Conservation (phyloP, 2,113 vertebrate species). For the Tenrec ecaudatus region DNA sequence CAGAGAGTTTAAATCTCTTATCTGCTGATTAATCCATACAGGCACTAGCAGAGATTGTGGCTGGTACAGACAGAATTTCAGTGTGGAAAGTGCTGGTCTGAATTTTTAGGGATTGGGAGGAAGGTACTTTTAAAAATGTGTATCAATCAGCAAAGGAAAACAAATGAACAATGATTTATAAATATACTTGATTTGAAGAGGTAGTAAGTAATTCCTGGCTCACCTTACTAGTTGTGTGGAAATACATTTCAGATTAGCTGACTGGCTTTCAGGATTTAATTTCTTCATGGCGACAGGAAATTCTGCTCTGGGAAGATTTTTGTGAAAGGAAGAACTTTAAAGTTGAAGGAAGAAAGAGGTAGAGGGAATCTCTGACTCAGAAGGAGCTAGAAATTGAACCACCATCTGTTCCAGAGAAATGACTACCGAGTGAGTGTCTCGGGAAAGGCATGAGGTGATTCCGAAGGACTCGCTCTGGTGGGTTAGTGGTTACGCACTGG, state of each 20-base stretch:
- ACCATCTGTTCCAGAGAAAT: background rate
- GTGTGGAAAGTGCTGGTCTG: background rate
- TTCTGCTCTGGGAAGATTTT: conserved; percentile 3
- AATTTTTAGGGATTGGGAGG: background rate
- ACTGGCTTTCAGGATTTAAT: conserved; percentile 5
- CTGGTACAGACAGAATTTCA: background rate
- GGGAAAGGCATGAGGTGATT: background rate
- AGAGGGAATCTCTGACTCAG: background rate
- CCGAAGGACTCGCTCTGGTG: background rate
- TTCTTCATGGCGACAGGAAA: background rate
- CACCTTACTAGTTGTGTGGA: background rate
- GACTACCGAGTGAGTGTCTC: background rate
- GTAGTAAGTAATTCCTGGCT: background rate
- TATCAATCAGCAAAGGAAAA: background rate
- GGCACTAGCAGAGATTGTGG: background rate
- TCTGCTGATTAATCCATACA: background rate
- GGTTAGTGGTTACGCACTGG: too few species aligned
- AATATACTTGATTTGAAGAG: background rate
- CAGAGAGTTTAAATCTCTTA: background rate
- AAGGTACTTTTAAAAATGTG: background rate
- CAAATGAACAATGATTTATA: background rate
- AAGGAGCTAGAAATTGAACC: background rate
- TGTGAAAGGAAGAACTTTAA: background rate
- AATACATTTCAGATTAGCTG: background rate
- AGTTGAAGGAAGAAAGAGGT: background rate